phyloP scores from a whole-genome alignment of 2,888 invertebrate genomes.

The Hirtodrosophila histrioides region DNA sequence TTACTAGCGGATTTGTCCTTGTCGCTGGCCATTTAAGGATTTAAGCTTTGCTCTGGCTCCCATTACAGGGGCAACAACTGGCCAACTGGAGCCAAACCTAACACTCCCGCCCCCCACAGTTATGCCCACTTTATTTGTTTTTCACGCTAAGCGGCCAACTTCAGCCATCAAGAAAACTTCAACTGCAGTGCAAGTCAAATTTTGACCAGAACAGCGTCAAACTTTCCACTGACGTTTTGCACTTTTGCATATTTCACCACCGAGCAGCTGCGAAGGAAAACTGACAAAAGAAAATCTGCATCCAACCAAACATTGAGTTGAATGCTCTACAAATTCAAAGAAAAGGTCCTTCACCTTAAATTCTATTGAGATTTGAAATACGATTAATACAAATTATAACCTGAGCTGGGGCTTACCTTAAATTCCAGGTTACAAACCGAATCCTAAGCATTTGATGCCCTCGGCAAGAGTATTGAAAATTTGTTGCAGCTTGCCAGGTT shows the following conservation, averaged over 20 bases:
- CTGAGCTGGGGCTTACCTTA: background rate
- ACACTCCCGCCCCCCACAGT: slow-evolving; percentile 2
- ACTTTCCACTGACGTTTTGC: slow-evolving; percentile 71
- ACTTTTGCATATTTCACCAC: slow-evolving; percentile 76
- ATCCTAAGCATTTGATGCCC: rapidly evolving
- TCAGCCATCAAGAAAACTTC: slow-evolving; percentile 77
- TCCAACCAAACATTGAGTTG: background rate
- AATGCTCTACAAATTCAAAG: slow-evolving; percentile 15
- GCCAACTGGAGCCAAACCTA: background rate
- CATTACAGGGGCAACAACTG: slow-evolving; percentile 33
- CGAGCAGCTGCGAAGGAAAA: slow-evolving; percentile 52
- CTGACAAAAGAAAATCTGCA: slow-evolving; percentile 25
- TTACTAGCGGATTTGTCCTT: slow-evolving; percentile 75
- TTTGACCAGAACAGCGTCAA: slow-evolving; percentile 75
- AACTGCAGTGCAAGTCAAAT: slow-evolving; percentile 74
- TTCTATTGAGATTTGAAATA: too few relatives aligned
- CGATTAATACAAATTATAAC: too few relatives aligned
- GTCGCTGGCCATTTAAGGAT: slow-evolving; percentile 61
- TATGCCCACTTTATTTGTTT: slow-evolving; percentile 72
- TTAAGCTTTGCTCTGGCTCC: slow-evolving; percentile 37
- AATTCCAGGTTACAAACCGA: background rate
- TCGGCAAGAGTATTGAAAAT: slow-evolving; percentile 18
- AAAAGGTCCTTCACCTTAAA: too few relatives aligned
- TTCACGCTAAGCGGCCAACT: slow-evolving; percentile 70
- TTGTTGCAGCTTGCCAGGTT: slow-evolving; percentile 32